A percentile compares a stretch with the other conserved stretches of the same genome.
These are phyloP conservation scores for Dynastes tityus DNA, from an alignment of 2,888 invertebrate species.

Conservation along the genomic window DNA sequence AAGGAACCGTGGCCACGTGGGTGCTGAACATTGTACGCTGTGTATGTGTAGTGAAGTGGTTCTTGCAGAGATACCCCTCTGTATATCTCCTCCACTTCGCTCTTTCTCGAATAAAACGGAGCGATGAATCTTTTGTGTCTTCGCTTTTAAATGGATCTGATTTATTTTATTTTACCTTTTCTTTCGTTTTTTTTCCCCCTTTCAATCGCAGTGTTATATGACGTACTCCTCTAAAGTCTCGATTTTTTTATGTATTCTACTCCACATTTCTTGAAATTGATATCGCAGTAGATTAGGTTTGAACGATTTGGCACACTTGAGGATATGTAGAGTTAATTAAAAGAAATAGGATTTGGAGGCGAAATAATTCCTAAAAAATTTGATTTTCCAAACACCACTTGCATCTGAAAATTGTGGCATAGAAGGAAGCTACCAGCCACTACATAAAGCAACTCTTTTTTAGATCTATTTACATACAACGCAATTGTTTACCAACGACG, in stretches of 20 bases:
- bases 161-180: conserved; percentile 5
- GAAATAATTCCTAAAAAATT: too few species aligned
- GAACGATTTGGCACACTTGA: too few species aligned
- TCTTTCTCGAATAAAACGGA: conserved; percentile 21
- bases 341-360: too few species aligned
- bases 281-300: too few species aligned
- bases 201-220: not conserved
- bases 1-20: conserved; percentile 40
- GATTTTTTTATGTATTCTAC: not conserved
- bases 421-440: too few species aligned
- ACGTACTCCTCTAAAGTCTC: not conserved
- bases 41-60: conserved; percentile 33
- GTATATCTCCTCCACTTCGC: conserved; percentile 29
- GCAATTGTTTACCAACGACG: too few species aligned
- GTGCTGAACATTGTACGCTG: conserved; percentile 37
- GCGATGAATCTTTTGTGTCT: conserved; percentile 30
- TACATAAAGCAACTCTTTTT: too few species aligned
- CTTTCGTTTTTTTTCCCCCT: not conserved
- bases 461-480: too few species aligned
- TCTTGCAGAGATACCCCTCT: conserved; percentile 33
- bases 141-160: conserved; percentile 22
- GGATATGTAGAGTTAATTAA: too few species aligned
- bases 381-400: too few species aligned
- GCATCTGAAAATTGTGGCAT: too few species aligned
- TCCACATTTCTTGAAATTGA: not conserved